Evolutionary conservation across 2,797 vertebrate genomes (phyloP).

Genomic region (Peromyscus attwateri): DNA sequence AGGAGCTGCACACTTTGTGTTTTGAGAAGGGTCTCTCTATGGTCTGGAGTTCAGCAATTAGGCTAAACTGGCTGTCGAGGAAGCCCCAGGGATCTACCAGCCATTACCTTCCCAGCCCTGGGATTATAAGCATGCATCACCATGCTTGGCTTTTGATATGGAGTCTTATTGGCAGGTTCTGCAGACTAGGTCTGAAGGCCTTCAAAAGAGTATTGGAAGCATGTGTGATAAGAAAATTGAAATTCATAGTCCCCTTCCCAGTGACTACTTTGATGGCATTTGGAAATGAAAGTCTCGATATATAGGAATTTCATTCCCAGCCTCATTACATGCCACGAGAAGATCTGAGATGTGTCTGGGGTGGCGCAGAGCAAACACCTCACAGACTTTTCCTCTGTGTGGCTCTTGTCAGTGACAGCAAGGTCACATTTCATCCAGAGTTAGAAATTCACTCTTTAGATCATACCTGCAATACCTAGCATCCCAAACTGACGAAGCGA

Average conservation of each 20-base stretch:
- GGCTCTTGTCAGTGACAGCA: not conserved
- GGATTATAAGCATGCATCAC: not conserved
- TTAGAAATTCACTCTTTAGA: not conserved
- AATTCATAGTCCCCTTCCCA: not conserved
- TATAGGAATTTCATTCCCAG: not conserved
- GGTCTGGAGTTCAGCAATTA: not conserved
- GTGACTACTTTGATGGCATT: not conserved
- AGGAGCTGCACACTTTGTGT: not conserved
- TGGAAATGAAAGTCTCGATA: not conserved
- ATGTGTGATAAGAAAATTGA: not conserved
- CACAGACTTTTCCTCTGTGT: not conserved
- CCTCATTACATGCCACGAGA: not conserved
- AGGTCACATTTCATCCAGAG: constrained; percentile 12
- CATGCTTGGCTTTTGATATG: not conserved
- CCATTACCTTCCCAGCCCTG: not conserved
- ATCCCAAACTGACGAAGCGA: not conserved
- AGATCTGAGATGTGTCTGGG: not conserved
- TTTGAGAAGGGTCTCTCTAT: not conserved
- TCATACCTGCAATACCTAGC: not conserved
- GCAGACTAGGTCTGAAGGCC: not conserved
- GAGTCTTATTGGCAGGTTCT: not conserved
- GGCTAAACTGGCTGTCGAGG: not conserved
- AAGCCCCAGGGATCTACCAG: not conserved
- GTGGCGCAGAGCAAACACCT: not conserved
- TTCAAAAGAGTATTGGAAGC: not conserved